phyloP scores from a whole-genome alignment of 2,797 vertebrate genomes.

The Thaleichthys pacificus region DNA sequence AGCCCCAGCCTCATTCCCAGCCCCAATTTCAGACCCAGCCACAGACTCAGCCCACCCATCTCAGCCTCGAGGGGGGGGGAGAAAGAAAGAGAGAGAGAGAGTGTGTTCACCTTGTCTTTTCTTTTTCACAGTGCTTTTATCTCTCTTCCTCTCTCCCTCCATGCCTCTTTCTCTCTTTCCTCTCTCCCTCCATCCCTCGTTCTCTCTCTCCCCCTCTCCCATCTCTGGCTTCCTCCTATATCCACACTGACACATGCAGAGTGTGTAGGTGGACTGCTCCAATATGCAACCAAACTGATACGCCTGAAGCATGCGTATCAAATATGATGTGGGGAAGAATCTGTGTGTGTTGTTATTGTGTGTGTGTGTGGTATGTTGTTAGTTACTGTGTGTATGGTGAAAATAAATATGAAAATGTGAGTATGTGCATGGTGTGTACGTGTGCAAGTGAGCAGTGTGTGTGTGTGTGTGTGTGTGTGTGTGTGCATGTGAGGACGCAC shows the following conservation, averaged over 20 bases:
- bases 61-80: not conserved
- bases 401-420: not conserved
- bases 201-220: conserved; percentile 1
- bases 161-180: conserved; percentile 22
- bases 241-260: not conserved
- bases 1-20: too few relatives aligned
- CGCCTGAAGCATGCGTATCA: conserved; percentile 26
- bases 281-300: conserved; percentile 34
- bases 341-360: not conserved
- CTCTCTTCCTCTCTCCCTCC: not conserved
- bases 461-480: conserved; percentile 11
- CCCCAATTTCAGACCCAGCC: too few relatives aligned
- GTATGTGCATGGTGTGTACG: conserved; percentile 16
- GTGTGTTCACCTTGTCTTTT: conserved; percentile 19
- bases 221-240: not conserved
- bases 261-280: conserved; percentile 9
- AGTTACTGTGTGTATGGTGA: not conserved
- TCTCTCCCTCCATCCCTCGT: conserved; percentile 8
- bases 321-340: conserved; percentile 16
- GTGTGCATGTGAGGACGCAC: conserved; percentile 26
- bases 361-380: not conserved
- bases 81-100: conserved; percentile 3
- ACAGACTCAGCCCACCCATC: too few relatives aligned
- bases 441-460: conserved; percentile 21
- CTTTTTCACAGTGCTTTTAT: conserved; percentile 7